phyloP scores from a whole-genome alignment of 2,888 invertebrate species.

The Atherix ibis region DNA sequence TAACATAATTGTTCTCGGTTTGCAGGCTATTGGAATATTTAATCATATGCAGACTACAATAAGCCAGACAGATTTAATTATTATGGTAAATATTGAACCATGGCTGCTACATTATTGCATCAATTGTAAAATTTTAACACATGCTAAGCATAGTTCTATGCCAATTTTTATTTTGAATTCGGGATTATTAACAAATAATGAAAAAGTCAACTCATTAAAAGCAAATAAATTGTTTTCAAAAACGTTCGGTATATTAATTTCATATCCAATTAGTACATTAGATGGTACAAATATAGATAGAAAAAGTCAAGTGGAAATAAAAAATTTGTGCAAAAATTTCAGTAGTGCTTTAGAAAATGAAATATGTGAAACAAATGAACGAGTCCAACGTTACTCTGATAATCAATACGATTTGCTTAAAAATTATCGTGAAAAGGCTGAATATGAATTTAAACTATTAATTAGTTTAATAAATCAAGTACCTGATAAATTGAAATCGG shows the following conservation, averaged over 20 bases:
- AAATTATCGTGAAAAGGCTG: conserved; percentile 52
- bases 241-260: conserved; percentile 51
- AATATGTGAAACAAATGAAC: conserved; percentile 53
- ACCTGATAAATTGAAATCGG: conserved; percentile 20
- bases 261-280: conserved; percentile 14
- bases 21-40: too few species aligned
- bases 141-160: conserved; percentile 17
- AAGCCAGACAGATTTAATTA: not conserved
- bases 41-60: too few species aligned
- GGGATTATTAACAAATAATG: conserved; percentile 34
- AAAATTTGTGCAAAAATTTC: conserved; percentile 38
- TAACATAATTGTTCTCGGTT: too few species aligned
- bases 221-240: conserved; percentile 51
- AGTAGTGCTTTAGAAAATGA: conserved; percentile 52
- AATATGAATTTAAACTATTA: conserved; percentile 53
- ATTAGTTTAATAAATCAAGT: conserved; percentile 34
- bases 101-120: conserved; percentile 18
- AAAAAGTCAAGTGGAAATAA: conserved; percentile 16
- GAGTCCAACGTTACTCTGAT: conserved; percentile 57
- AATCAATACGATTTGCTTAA: conserved; percentile 61
- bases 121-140: conserved; percentile 26
- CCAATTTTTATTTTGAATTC: conserved; percentile 22
- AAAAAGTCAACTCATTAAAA: conserved; percentile 43
- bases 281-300: not conserved
- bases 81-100: not conserved